phyloP scores from a whole-genome alignment of 2,113 vertebrate species.

The Fulmarus glacialis region DNA sequence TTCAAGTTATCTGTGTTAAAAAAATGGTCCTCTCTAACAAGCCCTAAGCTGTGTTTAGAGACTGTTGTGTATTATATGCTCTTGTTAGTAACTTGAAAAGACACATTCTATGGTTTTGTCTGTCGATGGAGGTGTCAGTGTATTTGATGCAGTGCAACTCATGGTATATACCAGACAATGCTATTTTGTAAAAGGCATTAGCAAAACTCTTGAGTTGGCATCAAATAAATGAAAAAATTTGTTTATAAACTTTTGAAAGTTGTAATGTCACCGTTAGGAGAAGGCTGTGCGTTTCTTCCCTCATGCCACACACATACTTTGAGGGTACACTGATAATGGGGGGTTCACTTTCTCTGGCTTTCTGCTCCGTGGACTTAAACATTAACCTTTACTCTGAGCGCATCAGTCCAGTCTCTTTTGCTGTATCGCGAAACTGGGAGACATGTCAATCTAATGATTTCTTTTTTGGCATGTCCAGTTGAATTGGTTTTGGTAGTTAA shows the following conservation, averaged over 20 bases:
- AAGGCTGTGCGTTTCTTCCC: neutral
- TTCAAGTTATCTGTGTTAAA: neutral
- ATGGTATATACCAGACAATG: neutral
- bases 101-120: fast-evolving
- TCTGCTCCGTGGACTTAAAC: neutral
- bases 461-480: neutral
- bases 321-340: neutral
- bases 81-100: neutral
- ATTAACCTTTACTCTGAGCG: neutral
- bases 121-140: fast-evolving
- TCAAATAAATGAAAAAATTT: neutral
- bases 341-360: neutral
- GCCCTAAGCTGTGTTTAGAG: neutral
- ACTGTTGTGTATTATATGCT: neutral
- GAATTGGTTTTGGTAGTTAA: neutral
- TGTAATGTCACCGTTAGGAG: neutral
- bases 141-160: neutral
- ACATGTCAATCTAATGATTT: neutral
- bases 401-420: neutral
- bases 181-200: neutral
- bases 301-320: neutral
- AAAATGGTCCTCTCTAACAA: neutral
- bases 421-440: neutral
- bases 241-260: neutral
- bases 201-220: neutral